Base-by-base conservation (phyloP, 2,888 invertebrate genomes). In the Aleiodes alternator region DNA sequence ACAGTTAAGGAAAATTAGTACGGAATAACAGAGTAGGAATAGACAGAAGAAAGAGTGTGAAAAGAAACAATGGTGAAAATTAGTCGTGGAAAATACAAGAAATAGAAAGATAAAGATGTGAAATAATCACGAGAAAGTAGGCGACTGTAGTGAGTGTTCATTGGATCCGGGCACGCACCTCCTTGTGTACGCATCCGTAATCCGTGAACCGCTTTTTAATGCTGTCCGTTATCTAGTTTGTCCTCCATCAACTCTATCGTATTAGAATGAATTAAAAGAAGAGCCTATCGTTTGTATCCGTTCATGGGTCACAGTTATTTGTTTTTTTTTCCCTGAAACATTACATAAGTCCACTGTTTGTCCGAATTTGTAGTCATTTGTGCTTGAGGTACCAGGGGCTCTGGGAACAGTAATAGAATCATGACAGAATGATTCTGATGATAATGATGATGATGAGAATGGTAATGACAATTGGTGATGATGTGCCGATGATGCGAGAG, bases 181-280 rank as follows among this genome's bases (percentile, higher is more conserved):
- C 61, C 50, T 55, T 50, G 64, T 69, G 72, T 80, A 75, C 75
- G 77, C 78, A 75, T 79, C 76, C 57, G 75, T 79, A 80, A 80
- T 80, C 76, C 71, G 75, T 79, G 73, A 77, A 78, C 78, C 76
- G 75, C 75, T 70, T 51, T 59, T 59, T 50, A 53, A 59, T 23
- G 29, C 75, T 29, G 73, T 78, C 75, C 78, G 78, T 78, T 75
- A 77, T 71, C 31, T 55, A 73, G 70, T 73, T 50, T 56, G 68
- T 72, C 55, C 55, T 72, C 43, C 16, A 53, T 66, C 55, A 55
- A 7, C 50, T 66, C 51, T 7, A 48, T 16, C 51, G 31, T n/a
- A 68, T 64, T 51, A 68, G 50, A 51, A 50, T 68, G 1, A 29
- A 68, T n/a, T 14, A 31, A 68, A 51, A 29, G 48, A 68, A 50